These are phyloP conservation scores for Autographa pulchrina DNA, from an alignment of 2,888 invertebrate species.

Conservation along the genomic window DNA sequence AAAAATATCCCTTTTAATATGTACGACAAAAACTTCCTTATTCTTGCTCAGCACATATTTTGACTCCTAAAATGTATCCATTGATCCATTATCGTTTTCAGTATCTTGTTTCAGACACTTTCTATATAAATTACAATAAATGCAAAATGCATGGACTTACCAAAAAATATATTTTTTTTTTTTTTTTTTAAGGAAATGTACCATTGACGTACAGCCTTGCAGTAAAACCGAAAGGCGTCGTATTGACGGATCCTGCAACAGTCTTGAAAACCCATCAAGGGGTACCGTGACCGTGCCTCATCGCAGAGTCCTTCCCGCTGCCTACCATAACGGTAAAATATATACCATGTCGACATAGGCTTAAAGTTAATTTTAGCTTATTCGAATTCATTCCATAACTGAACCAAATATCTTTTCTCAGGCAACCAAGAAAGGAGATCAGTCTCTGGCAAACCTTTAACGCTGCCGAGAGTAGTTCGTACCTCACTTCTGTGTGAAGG, in stretches of 20 bases:
- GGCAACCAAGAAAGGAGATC: background rate
- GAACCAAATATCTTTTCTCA: background rate
- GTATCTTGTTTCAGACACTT: too few species aligned
- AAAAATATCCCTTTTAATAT: background rate
- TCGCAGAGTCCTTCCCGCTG: background rate
- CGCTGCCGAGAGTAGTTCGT: background rate
- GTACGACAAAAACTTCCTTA: background rate
- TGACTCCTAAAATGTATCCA: too few species aligned
- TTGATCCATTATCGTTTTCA: too few species aligned
- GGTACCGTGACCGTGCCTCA: background rate
- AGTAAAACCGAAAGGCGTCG: background rate
- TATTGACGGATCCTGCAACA: slow-evolving; percentile 2
- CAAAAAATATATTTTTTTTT: too few species aligned
- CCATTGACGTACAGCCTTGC: background rate
- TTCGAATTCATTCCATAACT: background rate
- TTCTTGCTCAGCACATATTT: too few species aligned
- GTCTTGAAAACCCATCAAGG: background rate
- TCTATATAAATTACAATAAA: too few species aligned
- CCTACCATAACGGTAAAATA: background rate
- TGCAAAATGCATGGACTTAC: too few species aligned
- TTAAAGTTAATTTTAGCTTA: too few species aligned
- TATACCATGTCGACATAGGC: background rate
- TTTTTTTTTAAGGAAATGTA: too few species aligned
- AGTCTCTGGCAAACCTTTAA: background rate
- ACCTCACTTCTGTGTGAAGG: background rate